Conservation (phyloP, 2,888 invertebrate species). For the Diogma glabrata region DNA sequence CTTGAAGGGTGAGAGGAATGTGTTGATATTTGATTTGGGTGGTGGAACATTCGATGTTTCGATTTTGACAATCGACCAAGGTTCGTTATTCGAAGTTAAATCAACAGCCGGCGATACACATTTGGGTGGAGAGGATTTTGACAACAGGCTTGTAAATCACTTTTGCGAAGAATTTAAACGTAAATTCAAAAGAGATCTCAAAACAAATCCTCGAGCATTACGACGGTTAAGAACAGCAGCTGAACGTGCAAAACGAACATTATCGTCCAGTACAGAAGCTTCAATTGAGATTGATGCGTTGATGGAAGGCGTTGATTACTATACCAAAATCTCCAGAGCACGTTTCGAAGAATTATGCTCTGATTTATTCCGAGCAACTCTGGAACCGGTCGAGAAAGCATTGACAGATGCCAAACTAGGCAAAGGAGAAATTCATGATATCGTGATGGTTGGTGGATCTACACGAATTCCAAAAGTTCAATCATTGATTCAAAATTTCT, state of each 20-base stretch:
- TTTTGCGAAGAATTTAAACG: conserved; percentile 84
- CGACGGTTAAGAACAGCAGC: conserved; percentile 62
- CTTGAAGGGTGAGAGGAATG: conserved; percentile 70
- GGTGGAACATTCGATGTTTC: conserved; percentile 97
- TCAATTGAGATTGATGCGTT: conserved; percentile 64
- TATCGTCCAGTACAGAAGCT: conserved; percentile 66
- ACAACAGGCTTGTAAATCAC: conserved; percentile 81
- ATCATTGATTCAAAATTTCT: conserved; percentile 59
- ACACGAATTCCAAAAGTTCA: conserved; percentile 72
- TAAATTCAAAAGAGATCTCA: conserved; percentile 58
- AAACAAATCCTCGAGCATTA: conserved; percentile 51
- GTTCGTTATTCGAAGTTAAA: conserved; percentile 86
- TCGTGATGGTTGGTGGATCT: conserved; percentile 72
- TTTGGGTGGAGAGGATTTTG: conserved; percentile 89
- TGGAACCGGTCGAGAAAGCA: conserved; percentile 69
- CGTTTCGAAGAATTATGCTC: conserved; percentile 65
- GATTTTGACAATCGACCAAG: conserved; percentile 89
- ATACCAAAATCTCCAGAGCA: conserved; percentile 59
- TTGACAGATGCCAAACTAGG: conserved; percentile 67
- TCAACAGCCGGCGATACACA: conserved; percentile 94
- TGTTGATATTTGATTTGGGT: conserved; percentile 76
- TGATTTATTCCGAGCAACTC: conserved; percentile 58
- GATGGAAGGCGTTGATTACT: conserved; percentile 60
- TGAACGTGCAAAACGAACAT: conserved; percentile 63
- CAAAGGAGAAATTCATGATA: conserved; percentile 62